Conservation (phyloP, 2,113 vertebrate genomes). For the Brachirus orientalis region DNA sequence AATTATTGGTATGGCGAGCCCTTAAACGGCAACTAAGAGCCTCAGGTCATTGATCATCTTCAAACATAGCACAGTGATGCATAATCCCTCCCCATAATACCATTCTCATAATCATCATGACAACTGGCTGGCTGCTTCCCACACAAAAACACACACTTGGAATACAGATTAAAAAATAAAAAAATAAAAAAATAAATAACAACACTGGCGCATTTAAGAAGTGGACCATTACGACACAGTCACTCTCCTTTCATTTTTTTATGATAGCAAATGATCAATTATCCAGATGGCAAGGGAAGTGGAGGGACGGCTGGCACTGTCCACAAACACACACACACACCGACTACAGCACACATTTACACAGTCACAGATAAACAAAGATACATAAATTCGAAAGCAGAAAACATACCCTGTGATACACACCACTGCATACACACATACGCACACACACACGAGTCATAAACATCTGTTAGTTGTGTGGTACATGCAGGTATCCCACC, state of each 20-base stretch:
- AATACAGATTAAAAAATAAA: slow-evolving; percentile 50
- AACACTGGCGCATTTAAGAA: slow-evolving; percentile 68
- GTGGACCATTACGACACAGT: slow-evolving; percentile 73
- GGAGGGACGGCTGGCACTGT: slow-evolving; percentile 47
- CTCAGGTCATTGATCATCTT: slow-evolving; percentile 73
- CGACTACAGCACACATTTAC: slow-evolving; percentile 2
- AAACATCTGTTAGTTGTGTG: slow-evolving; percentile 82
- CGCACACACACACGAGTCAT: slow-evolving; percentile 45
- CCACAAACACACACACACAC: slow-evolving; percentile 29
- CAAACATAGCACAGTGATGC: slow-evolving; percentile 61
- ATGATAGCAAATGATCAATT: slow-evolving; percentile 78
- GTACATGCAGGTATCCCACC: slow-evolving; percentile 61
- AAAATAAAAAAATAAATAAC: neutral
- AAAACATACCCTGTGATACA: slow-evolving; percentile 36
- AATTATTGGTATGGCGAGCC: slow-evolving; percentile 29
- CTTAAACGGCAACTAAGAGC: slow-evolving; percentile 60
- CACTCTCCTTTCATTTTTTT: slow-evolving; percentile 66
- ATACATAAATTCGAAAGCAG: slow-evolving; percentile 48
- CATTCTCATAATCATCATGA: slow-evolving; percentile 76
- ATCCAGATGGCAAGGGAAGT: slow-evolving; percentile 78
- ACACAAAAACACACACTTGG: slow-evolving; percentile 60
- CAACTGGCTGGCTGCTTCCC: slow-evolving; percentile 59
- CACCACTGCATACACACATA: slow-evolving; percentile 13
- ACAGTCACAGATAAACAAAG: slow-evolving; percentile 37
- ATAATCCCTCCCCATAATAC: slow-evolving; percentile 70